Percentiles rank a stretch among this genome's conserved stretches.
phyloP scores from a whole-genome alignment of 1,140 invertebrate genomes.

The Aphelenchoides besseyi region DNA sequence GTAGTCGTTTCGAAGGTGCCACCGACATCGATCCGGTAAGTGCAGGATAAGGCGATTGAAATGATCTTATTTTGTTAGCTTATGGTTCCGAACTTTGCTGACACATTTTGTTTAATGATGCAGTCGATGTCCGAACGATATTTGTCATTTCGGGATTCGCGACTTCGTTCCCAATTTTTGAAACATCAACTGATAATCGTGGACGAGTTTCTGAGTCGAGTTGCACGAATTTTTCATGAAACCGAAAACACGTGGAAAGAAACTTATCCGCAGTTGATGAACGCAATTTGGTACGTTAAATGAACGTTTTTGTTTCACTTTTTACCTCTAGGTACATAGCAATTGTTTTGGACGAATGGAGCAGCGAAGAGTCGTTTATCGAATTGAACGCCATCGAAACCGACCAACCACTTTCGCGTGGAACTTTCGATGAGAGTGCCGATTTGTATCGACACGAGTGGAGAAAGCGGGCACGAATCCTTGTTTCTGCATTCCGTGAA shows the following conservation, averaged over 20 bases:
- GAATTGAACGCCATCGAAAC: neutral
- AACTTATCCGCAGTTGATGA: constrained; percentile 42
- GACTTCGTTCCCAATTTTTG: constrained; percentile 40
- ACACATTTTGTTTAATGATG: constrained; percentile 47
- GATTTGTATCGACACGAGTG: constrained; percentile 43
- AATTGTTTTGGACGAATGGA: constrained; percentile 48
- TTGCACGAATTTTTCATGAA: constrained; percentile 35
- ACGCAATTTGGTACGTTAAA: constrained; percentile 24
- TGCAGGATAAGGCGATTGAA: neutral
- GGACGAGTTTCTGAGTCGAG: constrained; percentile 44
- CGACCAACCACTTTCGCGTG: constrained; percentile 23
- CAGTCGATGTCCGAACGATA: constrained; percentile 47
- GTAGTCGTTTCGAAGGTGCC: constrained; percentile 35
- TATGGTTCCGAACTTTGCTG: constrained; percentile 46
- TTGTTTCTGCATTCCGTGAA: constrained; percentile 33
- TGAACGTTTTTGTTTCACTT: neutral
- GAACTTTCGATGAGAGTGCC: constrained; percentile 43
- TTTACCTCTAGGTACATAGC: constrained; percentile 29
- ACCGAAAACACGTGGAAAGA: constrained; percentile 19
- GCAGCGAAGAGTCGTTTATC: constrained; percentile 12
- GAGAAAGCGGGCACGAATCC: constrained; percentile 31
- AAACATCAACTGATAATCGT: constrained; percentile 45
- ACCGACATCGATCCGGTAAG: constrained; percentile 31
- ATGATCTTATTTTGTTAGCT: constrained; percentile 21
- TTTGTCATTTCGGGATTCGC: constrained; percentile 35